These are phyloP conservation scores for Discoglossus pictus DNA, from an alignment of 2,797 vertebrate species.

Conservation along the genomic window DNA sequence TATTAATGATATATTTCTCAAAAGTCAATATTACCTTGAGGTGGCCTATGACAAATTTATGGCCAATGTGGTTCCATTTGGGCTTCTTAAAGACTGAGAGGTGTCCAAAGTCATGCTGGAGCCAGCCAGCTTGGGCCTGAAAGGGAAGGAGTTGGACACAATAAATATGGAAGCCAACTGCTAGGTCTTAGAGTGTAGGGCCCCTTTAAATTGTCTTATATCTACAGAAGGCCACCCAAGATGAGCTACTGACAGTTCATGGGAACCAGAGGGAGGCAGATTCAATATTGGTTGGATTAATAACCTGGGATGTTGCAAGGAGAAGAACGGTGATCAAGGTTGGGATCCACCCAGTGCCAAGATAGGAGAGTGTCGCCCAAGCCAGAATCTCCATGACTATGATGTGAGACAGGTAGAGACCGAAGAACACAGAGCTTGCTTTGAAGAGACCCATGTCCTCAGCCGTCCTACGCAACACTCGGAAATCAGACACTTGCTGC, in stretches of 20 bases:
- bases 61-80: constrained; percentile 85
- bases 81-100: constrained; percentile 90
- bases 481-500: constrained; percentile 82
- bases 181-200: too few species aligned
- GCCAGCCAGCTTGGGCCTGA: constrained; percentile 86
- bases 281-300: not conserved
- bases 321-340: constrained; percentile 76
- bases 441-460: constrained; percentile 82
- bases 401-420: constrained; percentile 82
- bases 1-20: too few species aligned
- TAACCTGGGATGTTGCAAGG: constrained; percentile 85
- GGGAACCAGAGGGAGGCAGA: not conserved
- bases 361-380: constrained; percentile 76
- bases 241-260: too few species aligned
- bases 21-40: constrained; percentile 77
- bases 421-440: constrained; percentile 81
- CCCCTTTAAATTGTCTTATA: too few species aligned
- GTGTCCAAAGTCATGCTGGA: constrained; percentile 86
- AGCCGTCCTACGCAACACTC: constrained; percentile 69
- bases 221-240: too few species aligned
- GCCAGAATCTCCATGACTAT: constrained; percentile 81
- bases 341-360: constrained; percentile 83
- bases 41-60: constrained; percentile 92
- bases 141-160: constrained; percentile 34
- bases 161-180: too few species aligned